Percentiles rank a stretch among this genome's conserved stretches.
Conservation (phyloP, 2,797 vertebrate genomes). For the Myotis pilosus region DNA sequence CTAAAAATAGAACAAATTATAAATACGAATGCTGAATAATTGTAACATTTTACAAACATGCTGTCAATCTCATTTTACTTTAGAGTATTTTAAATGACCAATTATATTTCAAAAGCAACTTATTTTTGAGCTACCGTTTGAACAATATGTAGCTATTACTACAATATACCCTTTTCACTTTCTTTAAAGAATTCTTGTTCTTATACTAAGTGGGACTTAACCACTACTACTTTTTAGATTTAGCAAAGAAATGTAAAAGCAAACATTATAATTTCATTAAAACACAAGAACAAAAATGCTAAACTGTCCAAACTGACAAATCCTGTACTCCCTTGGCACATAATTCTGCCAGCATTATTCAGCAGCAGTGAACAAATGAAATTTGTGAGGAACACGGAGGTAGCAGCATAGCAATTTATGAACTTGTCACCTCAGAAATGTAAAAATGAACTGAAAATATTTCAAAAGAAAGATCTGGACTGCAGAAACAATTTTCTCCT, state of each 20-base stretch:
- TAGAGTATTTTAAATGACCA: not conserved
- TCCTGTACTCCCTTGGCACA: not conserved
- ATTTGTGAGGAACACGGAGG: not conserved
- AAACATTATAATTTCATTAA: not conserved
- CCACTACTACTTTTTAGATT: not conserved
- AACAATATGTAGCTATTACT: not conserved
- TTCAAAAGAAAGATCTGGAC: slow-evolving; percentile 16
- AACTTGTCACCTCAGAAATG: slow-evolving; percentile 40
- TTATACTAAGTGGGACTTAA: not conserved
- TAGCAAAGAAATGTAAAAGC: not conserved
- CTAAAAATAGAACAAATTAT: slow-evolving; percentile 25
- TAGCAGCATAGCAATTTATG: not conserved
- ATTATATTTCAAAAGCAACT: slow-evolving; percentile 19
- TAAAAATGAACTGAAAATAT: not conserved
- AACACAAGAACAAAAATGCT: slow-evolving; percentile 10
- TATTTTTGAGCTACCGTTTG: not conserved
- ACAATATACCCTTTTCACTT: not conserved
- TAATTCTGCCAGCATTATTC: not conserved
- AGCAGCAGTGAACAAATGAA: slow-evolving; percentile 11
- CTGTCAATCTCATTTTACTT: slow-evolving; percentile 27
- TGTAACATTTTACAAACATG: not conserved
- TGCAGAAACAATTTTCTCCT: slow-evolving; percentile 23
- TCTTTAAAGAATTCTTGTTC: slow-evolving; percentile 21
- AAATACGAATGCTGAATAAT: not conserved
- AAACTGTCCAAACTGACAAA: not conserved